Evolutionary conservation across 2,113 vertebrate genomes (phyloP), one percentile per base, ranked within the genome.

Genomic region (Thinocorus orbignyianus): DNA sequence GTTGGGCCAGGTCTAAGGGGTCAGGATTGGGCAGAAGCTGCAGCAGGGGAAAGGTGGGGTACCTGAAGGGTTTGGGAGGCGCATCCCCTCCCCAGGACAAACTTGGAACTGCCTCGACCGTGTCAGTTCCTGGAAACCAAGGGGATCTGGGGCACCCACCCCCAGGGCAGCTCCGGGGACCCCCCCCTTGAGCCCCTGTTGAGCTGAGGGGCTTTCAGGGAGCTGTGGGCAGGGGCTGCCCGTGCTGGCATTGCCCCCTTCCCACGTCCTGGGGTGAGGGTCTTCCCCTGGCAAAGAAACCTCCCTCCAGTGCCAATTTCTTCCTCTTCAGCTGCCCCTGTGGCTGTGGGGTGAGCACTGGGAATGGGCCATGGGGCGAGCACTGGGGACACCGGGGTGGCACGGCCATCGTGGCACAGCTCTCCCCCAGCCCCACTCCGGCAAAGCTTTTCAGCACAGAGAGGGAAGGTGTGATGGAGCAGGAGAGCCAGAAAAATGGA

Each of bases 161-260:
- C 16, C 52, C 0, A 0, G 4, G 4, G n/a, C 1, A 1, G 26
- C 64, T 61, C 57, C 0, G 5, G 10, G 26, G 10, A 41, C 35
- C 31, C 14, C 6, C 31, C 9, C 46, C 52, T n/a, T 19, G 23
- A 31, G 57, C 31, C 72, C 7, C 10, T 46, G n/a, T 2, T 9
- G 0, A 4, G n/a, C 18, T 2, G 2, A 39, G 28, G 51, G 24
- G 7, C 0, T 1, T 4, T 41, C 80, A n/a, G 76, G 39, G 46
- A 48, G 66, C 46, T 70, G 65, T 0, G 3, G 49, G 66, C 64
- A 44, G 58, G 44, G 55, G 9, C 78, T 58, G 28, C 37, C 55
- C 11, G 4, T 0, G 1, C 70, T 0, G 1, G 31, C 4, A 0
- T n/a, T 26, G 30, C 61, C 52, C 61, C 61, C 68, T 54, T 46